Evolutionary conservation across 2,797 vertebrate genomes (phyloP), one percentile per base, ranked within the genome.

Genomic region (Sandelia bainsii): DNA sequence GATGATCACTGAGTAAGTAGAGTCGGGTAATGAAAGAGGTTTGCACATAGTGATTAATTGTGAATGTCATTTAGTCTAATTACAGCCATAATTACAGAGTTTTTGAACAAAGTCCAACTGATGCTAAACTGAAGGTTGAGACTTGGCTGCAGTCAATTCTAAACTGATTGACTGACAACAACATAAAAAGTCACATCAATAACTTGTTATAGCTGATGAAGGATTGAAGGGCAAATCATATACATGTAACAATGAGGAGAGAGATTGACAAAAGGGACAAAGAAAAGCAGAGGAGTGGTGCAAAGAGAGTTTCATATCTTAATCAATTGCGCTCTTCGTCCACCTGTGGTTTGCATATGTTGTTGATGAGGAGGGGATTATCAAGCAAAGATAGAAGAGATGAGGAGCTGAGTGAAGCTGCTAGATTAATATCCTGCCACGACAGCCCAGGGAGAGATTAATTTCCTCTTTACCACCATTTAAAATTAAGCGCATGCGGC

Each of bases 361-460:
- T 79, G 74, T 51, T 88, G 90, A 92, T 91, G 86, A 91, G 78
- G 65, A 87, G 69, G 62, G 84, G 91, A 91, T 93, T 91, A 94
- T 86, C 85, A 67, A 58, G 79, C 67, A 62, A 71, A 61, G 74
- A 78, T 74, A 76, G 71, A 74, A 78, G 64, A 81, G 81, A 91
- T 82, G 83, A 80, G 80, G 72, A 87, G 90, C 89, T 88, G 91
- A 90, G 85, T 83, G 77, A 90, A 86, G 78, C 88, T 59, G 90
- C 89, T 81, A 87, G 89, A 94, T 93, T 93, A 93, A 94, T 94
- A 93, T 93, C 93, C 91, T 93, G 91, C 86, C 86, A 82, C 50
- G 51, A 88, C 86, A 68, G 85, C 81, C 78, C 53, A 65, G 88
- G 82, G 87, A 88, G 85, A 90, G 87, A 93, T 94, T 91, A 87